Evolutionary conservation across 92 coral and sea anemone species (phyloP).

Genomic region (Galaxea fascicularis): DNA sequence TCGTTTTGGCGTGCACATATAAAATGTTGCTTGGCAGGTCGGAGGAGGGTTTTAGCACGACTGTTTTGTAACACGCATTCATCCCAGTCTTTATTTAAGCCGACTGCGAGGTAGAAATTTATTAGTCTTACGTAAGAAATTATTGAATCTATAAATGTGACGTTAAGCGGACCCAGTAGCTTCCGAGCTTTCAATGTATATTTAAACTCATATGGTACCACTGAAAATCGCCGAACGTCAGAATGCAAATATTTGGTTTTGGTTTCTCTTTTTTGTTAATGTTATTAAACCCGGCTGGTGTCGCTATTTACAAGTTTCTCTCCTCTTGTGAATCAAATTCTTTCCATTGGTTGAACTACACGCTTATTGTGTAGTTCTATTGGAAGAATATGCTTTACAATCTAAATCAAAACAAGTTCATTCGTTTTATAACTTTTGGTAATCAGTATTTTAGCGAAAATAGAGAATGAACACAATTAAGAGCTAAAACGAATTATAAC

Average conservation of each 20-base stretch:
- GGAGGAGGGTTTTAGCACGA: not conserved
- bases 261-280: not conserved
- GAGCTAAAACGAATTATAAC: too few relatives aligned
- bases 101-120: conserved; percentile 2
- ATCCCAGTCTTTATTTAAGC: conserved; percentile 36
- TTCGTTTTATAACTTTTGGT: too few relatives aligned
- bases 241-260: not conserved
- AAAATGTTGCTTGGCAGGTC: not conserved
- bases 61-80: not conserved
- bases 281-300: not conserved
- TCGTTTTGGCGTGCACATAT: not conserved
- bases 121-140: not conserved
- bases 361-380: too few relatives aligned
- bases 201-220: not conserved
- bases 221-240: not conserved
- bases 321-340: not conserved
- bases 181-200: conserved; percentile 5
- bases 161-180: not conserved
- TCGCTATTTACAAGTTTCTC: not conserved
- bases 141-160: not conserved
- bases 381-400: too few relatives aligned
- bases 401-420: too few relatives aligned
- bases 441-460: too few relatives aligned
- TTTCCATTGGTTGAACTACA: too few relatives aligned
- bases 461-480: too few relatives aligned